These are phyloP conservation scores for Pangasius djambal DNA, from an alignment of 2,797 vertebrate genomes.

Conservation along the genomic window DNA sequence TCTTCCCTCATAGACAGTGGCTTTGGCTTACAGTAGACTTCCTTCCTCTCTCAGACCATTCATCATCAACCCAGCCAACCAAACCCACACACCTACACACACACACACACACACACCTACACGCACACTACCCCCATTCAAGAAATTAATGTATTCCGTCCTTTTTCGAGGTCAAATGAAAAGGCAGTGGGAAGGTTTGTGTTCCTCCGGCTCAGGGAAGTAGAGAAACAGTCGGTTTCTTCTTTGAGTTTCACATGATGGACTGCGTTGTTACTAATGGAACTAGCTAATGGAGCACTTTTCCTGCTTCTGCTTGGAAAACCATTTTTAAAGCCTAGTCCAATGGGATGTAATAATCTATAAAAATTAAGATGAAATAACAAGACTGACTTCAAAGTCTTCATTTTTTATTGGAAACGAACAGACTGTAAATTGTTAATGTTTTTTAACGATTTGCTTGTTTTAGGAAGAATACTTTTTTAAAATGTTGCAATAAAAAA, in stretches of 20 bases:
- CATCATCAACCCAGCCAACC: slow-evolving; percentile 30
- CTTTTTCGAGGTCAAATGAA: slow-evolving; percentile 40
- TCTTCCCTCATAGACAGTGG: not conserved
- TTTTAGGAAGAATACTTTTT: not conserved
- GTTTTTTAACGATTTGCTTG: slow-evolving; percentile 22
- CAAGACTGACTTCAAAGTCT: slow-evolving; percentile 26
- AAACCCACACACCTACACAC: slow-evolving; percentile 7
- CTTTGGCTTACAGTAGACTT: slow-evolving; percentile 32
- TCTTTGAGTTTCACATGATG: slow-evolving; percentile 15
- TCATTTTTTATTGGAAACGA: slow-evolving; percentile 15
- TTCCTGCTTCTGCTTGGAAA: slow-evolving; percentile 33
- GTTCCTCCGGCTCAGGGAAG: slow-evolving; percentile 10
- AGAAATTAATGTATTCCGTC: slow-evolving; percentile 31
- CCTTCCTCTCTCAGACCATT: slow-evolving; percentile 30
- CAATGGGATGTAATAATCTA: slow-evolving; percentile 10
- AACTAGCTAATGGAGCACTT: slow-evolving; percentile 32
- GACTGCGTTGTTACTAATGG: slow-evolving; percentile 34
- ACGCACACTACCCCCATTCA: slow-evolving; percentile 2
- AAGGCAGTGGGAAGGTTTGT: slow-evolving; percentile 12
- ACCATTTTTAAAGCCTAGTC: slow-evolving; percentile 18
- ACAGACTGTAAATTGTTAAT: slow-evolving; percentile 26
- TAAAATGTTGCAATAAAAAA: not conserved
- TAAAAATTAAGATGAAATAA: slow-evolving; percentile 12
- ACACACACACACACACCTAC: slow-evolving; percentile 4
- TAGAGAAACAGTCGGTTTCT: not conserved